phyloP scores from a whole-genome alignment of 2,113 vertebrate species.

The Dicentrarchus labrax region DNA sequence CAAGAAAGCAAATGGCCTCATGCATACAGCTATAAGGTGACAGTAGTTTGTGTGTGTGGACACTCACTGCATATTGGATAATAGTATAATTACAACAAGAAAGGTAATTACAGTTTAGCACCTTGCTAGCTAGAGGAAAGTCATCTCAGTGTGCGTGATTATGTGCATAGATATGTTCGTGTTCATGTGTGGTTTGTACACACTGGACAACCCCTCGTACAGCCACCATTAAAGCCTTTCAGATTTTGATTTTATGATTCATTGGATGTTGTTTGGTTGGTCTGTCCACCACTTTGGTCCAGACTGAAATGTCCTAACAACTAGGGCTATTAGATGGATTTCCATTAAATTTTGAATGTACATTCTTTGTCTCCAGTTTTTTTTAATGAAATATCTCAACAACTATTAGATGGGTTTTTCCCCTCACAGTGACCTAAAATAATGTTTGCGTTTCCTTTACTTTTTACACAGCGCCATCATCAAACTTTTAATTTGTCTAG shows the following conservation, averaged over 20 bases:
- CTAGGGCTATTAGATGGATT: background rate
- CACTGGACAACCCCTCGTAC: background rate
- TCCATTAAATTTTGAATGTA: background rate
- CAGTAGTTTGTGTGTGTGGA: background rate
- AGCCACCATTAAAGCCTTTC: background rate
- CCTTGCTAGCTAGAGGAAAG: background rate
- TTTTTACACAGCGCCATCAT: too few relatives aligned
- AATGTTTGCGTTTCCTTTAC: too few relatives aligned
- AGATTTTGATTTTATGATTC: background rate
- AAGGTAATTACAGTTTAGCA: background rate
- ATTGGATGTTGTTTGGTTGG: background rate
- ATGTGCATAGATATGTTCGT: background rate
- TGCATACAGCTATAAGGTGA: background rate
- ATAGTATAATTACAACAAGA: constrained; percentile 4
- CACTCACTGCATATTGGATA: background rate
- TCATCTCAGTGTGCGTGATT: background rate
- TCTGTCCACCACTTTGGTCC: background rate
- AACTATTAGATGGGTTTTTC: too few relatives aligned
- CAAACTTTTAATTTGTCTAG: too few relatives aligned
- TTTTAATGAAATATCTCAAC: too few relatives aligned
- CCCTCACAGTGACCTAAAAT: too few relatives aligned
- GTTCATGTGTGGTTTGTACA: background rate
- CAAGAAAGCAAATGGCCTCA: background rate
- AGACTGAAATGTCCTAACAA: background rate
- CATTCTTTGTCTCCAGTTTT: too few relatives aligned